These are phyloP conservation scores for Alouatta palliata DNA, from an alignment of 2,113 vertebrate species.

Conservation along the genomic window DNA sequence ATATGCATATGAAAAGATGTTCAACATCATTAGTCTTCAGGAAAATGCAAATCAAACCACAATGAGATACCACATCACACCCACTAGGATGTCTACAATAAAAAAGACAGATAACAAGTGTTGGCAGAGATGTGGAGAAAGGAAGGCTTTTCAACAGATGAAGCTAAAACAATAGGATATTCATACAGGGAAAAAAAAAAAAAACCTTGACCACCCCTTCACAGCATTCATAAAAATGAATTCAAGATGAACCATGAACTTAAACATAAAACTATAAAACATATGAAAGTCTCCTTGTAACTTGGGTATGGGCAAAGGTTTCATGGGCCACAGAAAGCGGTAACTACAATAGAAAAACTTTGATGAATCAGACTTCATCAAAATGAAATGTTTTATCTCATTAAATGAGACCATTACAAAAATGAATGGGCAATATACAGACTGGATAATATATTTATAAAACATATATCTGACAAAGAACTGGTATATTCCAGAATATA, in stretches of 20 bases:
- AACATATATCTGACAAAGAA: not conserved
- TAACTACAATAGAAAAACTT: not conserved
- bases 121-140: not conserved
- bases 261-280: slow-evolving; percentile 32
- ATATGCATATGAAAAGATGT: not conserved
- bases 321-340: slow-evolving; percentile 3
- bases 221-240: slow-evolving; percentile 34
- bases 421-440: not conserved
- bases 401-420: slow-evolving; percentile 5
- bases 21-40: not conserved
- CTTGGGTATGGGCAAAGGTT: not conserved
- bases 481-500: not conserved
- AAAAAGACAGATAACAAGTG: not conserved
- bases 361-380: slow-evolving; percentile 37
- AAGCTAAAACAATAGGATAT: not conserved
- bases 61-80: not conserved
- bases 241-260: not conserved
- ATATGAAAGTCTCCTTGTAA: not conserved
- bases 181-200: not conserved
- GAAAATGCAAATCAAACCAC: slow-evolving; percentile 7
- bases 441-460: not conserved
- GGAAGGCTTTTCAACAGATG: slow-evolving; percentile 9
- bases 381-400: not conserved
- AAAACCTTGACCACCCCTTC: not conserved
- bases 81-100: not conserved